A percentile compares a stretch with the other conserved stretches of the same genome.
phyloP scores from a whole-genome alignment of 2,888 invertebrate genomes.

The Netelia fuscicornis region DNA sequence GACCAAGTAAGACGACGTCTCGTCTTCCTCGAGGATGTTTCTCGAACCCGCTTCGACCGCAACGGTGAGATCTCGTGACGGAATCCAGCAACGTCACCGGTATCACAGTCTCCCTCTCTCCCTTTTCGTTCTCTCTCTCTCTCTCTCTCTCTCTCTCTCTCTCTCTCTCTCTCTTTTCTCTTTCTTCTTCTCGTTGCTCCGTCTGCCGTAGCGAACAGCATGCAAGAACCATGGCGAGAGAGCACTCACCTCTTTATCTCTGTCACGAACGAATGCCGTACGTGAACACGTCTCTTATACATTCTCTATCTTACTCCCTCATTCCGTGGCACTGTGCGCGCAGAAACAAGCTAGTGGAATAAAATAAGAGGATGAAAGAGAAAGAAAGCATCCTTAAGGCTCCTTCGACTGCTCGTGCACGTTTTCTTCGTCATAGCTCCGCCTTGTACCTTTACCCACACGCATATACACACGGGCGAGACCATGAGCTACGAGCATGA shows the following conservation, averaged over 20 bases:
- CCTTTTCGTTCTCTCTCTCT: conserved; percentile 40
- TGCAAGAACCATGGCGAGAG: conserved; percentile 29
- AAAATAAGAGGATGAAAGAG: conserved; percentile 37
- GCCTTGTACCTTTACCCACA: not conserved
- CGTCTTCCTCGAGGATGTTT: conserved; percentile 47
- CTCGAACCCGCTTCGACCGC: conserved; percentile 45
- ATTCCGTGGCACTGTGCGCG: conserved; percentile 35
- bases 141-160: conserved; percentile 50
- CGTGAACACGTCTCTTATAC: conserved; percentile 63
- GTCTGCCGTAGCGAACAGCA: conserved; percentile 34
- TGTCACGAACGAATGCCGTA: conserved; percentile 70
- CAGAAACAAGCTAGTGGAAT: conserved; percentile 45
- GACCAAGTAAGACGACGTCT: conserved; percentile 39
- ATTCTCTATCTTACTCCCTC: conserved; percentile 34
- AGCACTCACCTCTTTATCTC: conserved; percentile 67
- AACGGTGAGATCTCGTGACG: conserved; percentile 66
- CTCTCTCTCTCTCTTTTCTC: conserved; percentile 54
- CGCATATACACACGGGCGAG: not conserved
- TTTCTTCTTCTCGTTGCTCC: conserved; percentile 44
- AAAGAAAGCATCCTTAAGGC: conserved; percentile 38
- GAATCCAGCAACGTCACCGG: conserved; percentile 67
- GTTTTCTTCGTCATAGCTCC: conserved; percentile 49
- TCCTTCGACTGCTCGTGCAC: conserved; percentile 51
- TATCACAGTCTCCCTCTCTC: conserved; percentile 41
- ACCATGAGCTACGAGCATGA: conserved; percentile 23